Percentiles rank a stretch among this genome's conserved stretches.
phyloP scores from a whole-genome alignment of 2,888 invertebrate genomes.

The Spilarctia lutea region DNA sequence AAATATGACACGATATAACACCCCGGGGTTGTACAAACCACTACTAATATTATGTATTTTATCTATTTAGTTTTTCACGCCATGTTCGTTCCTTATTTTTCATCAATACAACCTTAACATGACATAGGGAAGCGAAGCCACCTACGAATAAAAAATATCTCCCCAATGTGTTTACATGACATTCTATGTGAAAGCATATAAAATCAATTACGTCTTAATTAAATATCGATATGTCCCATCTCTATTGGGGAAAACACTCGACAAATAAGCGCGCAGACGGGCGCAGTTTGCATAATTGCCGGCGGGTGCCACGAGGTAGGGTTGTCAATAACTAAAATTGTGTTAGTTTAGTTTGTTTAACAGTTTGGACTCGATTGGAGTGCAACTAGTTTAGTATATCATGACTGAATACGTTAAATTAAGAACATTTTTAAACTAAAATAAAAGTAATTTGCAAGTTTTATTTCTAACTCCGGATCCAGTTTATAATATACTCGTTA shows the following conservation, averaged over 20 bases:
- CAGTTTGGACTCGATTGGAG: neutral
- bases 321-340: conserved; percentile 30
- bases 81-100: too few relatives aligned
- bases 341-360: conserved; percentile 18
- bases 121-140: too few relatives aligned
- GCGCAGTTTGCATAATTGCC: conserved; percentile 75
- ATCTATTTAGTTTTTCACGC: too few relatives aligned
- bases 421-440: neutral
- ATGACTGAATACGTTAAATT: neutral
- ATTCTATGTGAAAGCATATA: conserved; percentile 21
- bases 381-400: neutral
- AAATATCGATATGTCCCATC: conserved; percentile 51
- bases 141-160: neutral
- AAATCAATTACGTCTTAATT: conserved; percentile 51
- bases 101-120: neutral
- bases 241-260: conserved; percentile 63
- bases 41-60: too few relatives aligned
- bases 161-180: neutral
- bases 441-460: neutral
- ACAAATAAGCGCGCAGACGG: conserved; percentile 70
- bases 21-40: too few relatives aligned
- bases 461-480: neutral
- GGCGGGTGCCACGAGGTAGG: conserved; percentile 50
- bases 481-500: too few relatives aligned
- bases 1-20: neutral